These are phyloP conservation scores for Virgularia gustaviana DNA, from an alignment of 92 coral and sea anemone genomes.

Conservation along the genomic window DNA sequence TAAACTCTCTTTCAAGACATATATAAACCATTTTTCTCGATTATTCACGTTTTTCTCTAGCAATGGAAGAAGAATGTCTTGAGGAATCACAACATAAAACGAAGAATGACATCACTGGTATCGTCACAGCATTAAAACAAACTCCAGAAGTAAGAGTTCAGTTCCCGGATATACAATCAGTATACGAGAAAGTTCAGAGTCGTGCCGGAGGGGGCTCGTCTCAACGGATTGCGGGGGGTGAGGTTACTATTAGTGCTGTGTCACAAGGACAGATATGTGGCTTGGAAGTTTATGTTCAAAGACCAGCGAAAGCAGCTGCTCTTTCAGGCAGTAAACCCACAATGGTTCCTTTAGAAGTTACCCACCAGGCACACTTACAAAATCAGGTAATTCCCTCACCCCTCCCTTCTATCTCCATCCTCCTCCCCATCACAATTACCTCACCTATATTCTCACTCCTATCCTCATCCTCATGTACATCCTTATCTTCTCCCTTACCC, in stretches of 20 bases:
- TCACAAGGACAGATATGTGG: constrained; percentile 76
- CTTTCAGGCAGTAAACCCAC: constrained; percentile 89
- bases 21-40: no score
- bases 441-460: no score
- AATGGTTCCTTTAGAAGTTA: constrained; percentile 66
- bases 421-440: no score
- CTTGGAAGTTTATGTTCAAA: constrained; percentile 83
- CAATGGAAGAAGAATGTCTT: background rate
- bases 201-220: constrained; percentile 87
- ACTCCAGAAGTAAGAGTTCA: constrained; percentile 40
- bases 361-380: constrained; percentile 3
- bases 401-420: no score
- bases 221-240: constrained; percentile 77
- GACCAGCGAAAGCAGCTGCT: constrained; percentile 89
- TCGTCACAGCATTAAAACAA: no score
- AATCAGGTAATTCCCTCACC: constrained; percentile 42
- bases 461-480: no score
- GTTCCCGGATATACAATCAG: constrained; percentile 53
- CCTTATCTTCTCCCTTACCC: no score
- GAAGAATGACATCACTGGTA: background rate
- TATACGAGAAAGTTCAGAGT: constrained; percentile 88
- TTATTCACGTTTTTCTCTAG: no score
- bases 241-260: constrained; percentile 72
- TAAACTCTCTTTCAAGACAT: no score
- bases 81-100: background rate